Percentiles rank a stretch among this genome's conserved stretches.
These are phyloP conservation scores for Drosophila ficusphila DNA, from an alignment of 1,140 invertebrate genomes.

Conservation along the genomic window DNA sequence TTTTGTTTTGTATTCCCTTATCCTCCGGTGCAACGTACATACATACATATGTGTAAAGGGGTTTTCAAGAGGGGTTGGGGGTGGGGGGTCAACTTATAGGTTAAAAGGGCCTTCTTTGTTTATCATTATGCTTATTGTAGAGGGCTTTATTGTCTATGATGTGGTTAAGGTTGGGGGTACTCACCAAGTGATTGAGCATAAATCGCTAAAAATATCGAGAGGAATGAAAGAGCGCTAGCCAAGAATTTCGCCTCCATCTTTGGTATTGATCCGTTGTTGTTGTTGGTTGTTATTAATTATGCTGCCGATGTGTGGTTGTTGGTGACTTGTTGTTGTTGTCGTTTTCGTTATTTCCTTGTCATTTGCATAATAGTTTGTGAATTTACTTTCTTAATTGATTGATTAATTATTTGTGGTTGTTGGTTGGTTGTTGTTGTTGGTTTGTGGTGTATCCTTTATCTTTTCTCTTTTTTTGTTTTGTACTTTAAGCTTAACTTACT, in stretches of 20 bases:
- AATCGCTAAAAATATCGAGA: conserved; percentile 84
- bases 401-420: conserved; percentile 50
- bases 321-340: conserved; percentile 40
- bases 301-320: conserved; percentile 41
- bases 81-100: conserved; percentile 27
- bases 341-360: conserved; percentile 61
- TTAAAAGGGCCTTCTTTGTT: conserved; percentile 35
- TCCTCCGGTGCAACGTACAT: conserved; percentile 17
- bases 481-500: conserved; percentile 79
- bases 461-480: conserved; percentile 54
- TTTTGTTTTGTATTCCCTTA: conserved; percentile 13
- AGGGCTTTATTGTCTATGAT: neutral
- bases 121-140: conserved; percentile 35
- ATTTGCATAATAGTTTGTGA: conserved; percentile 60
- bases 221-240: conserved; percentile 84
- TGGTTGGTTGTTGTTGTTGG: conserved; percentile 28
- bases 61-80: neutral
- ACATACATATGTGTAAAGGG: neutral
- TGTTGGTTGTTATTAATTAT: conserved; percentile 54
- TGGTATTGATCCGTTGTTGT: conserved; percentile 84
- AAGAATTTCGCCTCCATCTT: conserved; percentile 84
- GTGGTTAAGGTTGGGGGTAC: conserved; percentile 43
- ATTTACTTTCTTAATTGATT: conserved; percentile 65
- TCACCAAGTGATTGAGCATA: conserved; percentile 83
- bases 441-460: conserved; percentile 43